Conservation (phyloP, 1,140 invertebrate genomes). For the Temnothorax curvispinosus region DNA sequence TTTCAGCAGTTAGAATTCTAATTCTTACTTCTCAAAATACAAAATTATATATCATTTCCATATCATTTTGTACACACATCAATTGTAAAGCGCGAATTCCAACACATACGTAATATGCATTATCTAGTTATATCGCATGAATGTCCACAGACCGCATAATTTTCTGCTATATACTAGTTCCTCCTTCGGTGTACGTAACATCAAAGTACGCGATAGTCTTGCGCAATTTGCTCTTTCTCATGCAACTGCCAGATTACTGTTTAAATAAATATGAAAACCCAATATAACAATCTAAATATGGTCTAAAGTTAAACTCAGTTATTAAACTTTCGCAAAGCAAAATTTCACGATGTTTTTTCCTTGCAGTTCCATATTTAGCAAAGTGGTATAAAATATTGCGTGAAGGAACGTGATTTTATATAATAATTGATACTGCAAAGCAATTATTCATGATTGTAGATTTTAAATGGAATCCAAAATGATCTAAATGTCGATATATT, state of each 20-base stretch:
- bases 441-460: neutral
- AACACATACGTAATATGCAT: neutral
- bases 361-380: neutral
- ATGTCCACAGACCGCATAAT: slow-evolving; percentile 25
- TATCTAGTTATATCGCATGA: slow-evolving; percentile 13
- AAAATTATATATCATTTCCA: neutral
- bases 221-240: neutral
- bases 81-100: neutral
- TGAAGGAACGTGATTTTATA: neutral
- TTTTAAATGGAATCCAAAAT: neutral
- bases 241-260: neutral
- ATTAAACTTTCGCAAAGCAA: neutral
- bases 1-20: neutral
- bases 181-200: slow-evolving; percentile 8
- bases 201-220: slow-evolving; percentile 9
- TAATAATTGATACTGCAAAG: neutral
- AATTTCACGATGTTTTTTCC: neutral
- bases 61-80: neutral
- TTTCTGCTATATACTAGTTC: slow-evolving; percentile 29
- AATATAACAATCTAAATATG: neutral
- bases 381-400: neutral
- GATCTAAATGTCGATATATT: slow-evolving; percentile 31
- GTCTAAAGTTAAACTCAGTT: neutral
- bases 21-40: neutral
- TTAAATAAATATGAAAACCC: neutral